Evolutionary conservation across 2,888 invertebrate species (phyloP), one percentile per base, ranked within the genome.

Genomic region (Orthonevra nobilis): DNA sequence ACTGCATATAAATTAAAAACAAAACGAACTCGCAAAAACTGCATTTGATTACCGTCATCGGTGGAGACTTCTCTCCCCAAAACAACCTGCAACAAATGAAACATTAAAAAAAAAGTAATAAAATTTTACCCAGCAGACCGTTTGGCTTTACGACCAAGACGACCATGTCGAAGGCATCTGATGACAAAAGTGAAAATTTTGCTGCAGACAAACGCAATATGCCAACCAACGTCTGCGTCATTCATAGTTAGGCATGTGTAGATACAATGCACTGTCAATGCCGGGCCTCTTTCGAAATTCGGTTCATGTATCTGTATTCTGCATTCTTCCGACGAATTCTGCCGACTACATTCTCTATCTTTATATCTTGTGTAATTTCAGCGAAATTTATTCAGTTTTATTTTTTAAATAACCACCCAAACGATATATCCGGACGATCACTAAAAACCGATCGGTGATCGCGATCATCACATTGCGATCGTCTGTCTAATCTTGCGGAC

Each of bases 241-340:
- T n/a, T n/a, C n/a, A n/a, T n/a, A n/a, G n/a, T n/a, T n/a, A n/a
- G n/a, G n/a, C n/a, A n/a, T n/a, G n/a, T n/a, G n/a, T n/a, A n/a
- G n/a, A n/a, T n/a, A n/a, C n/a, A n/a, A n/a, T n/a, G n/a, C n/a
- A 46, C 12, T 12, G 23, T 10, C 23, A 5, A 23, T 5, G 66
- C 38, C 68, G 48, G 48, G 30, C 56, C 68, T 50, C 58, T 42
- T 52, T 48, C 38, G 50, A 32, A 32, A 69, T 69, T 69, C 60
- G 9, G 17, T 48, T 30, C 68, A 32, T 44, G 63, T 50, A 28
- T 50, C 20, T 46, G 9, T 46, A 17, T 26, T 20, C 17, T 14
- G 34, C 58, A 40, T 40, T 68, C 17, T 58, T 50, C 40, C 19
- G 48, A 50, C 68, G 48, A 50, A 58, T 23, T 42, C 63, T 63